Conservation (phyloP, 2,797 vertebrate genomes). For the Sparidentex hasta region DNA sequence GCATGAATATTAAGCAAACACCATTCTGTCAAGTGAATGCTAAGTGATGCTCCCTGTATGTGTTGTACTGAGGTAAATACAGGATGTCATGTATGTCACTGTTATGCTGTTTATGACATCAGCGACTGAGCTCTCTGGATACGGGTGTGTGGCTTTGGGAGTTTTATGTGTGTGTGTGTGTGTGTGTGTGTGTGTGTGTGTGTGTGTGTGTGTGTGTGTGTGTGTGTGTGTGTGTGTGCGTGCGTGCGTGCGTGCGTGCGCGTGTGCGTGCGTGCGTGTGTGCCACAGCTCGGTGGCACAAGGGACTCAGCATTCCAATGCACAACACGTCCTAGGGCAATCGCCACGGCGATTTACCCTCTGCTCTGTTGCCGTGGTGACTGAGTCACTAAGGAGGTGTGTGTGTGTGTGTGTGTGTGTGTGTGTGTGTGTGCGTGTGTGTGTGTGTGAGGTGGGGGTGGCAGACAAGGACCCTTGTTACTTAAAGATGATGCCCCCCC, state of each 20-base stretch:
- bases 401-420: constrained; percentile 21
- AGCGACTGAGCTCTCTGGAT: constrained; percentile 2
- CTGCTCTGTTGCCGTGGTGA: constrained; percentile 88
- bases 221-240: constrained; percentile 14
- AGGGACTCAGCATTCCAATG: constrained; percentile 81
- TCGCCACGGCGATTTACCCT: constrained; percentile 81
- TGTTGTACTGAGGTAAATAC: constrained; percentile 7
- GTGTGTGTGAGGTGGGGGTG: constrained; percentile 10
- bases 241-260: constrained; percentile 17
- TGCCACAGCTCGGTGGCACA: constrained; percentile 49
- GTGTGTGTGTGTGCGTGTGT: background rate
- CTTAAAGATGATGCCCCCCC: constrained; percentile 56
- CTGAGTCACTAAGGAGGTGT: constrained; percentile 71
- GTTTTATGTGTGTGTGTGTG: constrained; percentile 27
- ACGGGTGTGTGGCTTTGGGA: constrained; percentile 13
- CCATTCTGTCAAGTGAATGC: constrained; percentile 22
- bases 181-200: constrained; percentile 33
- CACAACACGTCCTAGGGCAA: constrained; percentile 83
- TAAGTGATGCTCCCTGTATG: background rate
- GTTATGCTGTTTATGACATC: constrained; percentile 13
- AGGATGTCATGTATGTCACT: constrained; percentile 15
- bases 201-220: constrained; percentile 25
- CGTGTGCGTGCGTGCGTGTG: constrained; percentile 6
- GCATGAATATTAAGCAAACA: constrained; percentile 49
- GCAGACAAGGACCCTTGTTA: constrained; percentile 75